Evolutionary conservation across 2,113 vertebrate species (phyloP), one percentile per base, ranked within the genome.

Genomic region (Rousettus leschenaultii): DNA sequence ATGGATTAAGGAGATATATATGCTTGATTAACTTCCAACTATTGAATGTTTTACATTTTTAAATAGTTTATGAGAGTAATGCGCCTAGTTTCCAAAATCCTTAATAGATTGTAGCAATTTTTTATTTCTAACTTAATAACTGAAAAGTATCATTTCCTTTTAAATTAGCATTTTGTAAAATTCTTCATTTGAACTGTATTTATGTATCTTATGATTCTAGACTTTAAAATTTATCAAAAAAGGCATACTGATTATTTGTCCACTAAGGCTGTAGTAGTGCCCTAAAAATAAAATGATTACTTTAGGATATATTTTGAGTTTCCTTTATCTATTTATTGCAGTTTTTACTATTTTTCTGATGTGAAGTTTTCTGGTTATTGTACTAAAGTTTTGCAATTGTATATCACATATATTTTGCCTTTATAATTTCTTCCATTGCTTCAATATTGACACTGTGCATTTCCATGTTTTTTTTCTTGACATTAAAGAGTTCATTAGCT

Each of bases 401-500:
- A n/a, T 66, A 38, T 86, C 21, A 28, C 3, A 33, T 71, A 22
- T 79, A 65, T 65, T 57, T 16, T 80, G 16, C 10, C 9, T 94
- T 80, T 90, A 75, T 71, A 84, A 15, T 94, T 90, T 70, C 13
- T 75, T 55, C 4, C 21, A 85, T 88, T 71, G 40, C 14, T 66
- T 92, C 53, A 48, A 0, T 65, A 66, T 80, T 77, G 87, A 61
- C 40, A 10, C 12, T 74, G 4, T 70, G 43, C 38, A 79, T 82
- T 85, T 88, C 77, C 6, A 82, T 84, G 35, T 61, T 43, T 63
- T 30, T 65, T 75, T 82, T 35, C 61, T 68, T 80, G 66, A 88
- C 71, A 33, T 97, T 75, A 35, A 95, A 95, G 40, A 65, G 11
- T 86, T 91, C 24, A 94, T 14, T 90, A 11, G 16, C 65, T 92